Evolutionary conservation across 2,888 invertebrate genomes (phyloP), one percentile per base, ranked within the genome.

Genomic region (Drosophila colorata): DNA sequence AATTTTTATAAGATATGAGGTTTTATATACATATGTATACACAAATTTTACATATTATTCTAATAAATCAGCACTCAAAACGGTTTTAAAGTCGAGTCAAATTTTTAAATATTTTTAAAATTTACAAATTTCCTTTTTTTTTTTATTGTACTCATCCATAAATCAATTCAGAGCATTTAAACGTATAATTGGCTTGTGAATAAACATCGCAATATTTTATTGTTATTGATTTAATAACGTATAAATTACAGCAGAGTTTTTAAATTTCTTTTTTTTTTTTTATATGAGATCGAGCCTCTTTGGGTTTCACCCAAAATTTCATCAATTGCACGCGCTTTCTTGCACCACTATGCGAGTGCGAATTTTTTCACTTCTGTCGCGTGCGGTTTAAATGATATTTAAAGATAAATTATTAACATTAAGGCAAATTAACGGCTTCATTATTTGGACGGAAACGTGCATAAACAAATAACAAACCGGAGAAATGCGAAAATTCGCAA

Each of bases 301-400:
- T 28, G 31, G 0, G 7, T 40, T 31, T 40, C 13, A 20, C 9
- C 13, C 38, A 37, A 2, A 35, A 38, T 38, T 78, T 20, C 9
- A 25, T n/a, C 7, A 25, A 13, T 13, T 33, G 6, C 13, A 25
- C n/a, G 25, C 9, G 11, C 8, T 4, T 1, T 7, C 37, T 44
- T 56, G 52, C n/a, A 2, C 38, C 79, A 74, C 75, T 58, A 61
- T 74, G 58, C 74, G 18, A n/a, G 31, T 28, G 35, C 2, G 40
- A 28, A 31, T 35, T 68, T 33, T 4, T 58, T 59, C 18, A 58
- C 43, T 37, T 37, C 13, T 38, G 52, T 43, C 55, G 47, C 51
- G 23, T 43, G 35, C 43, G 28, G 8, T 9, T 44, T 49, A 25
- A 53, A 16, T 41, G 14, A 53, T 38, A 14, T 48, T 28, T 40